Evolutionary conservation across 2,113 vertebrate genomes (phyloP).

Genomic region (Tachysurus vachellii): DNA sequence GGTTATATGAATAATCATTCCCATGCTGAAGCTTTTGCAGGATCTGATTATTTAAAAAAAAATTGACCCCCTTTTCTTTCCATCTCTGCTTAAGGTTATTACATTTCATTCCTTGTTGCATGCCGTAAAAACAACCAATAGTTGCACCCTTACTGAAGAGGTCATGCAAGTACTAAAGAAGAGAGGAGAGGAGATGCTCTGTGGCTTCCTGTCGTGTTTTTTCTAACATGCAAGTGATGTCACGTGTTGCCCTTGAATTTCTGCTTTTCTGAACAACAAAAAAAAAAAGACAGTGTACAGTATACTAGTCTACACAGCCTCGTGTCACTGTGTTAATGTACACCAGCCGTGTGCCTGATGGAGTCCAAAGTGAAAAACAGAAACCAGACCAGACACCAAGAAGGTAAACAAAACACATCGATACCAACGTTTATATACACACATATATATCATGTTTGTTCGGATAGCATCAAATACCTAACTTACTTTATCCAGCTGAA

Average conservation of each 20-base stretch:
- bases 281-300: not conserved
- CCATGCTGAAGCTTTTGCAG: too few relatives aligned
- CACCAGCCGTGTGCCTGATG: not conserved
- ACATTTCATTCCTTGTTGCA: not conserved
- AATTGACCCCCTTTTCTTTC: not conserved
- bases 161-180: not conserved
- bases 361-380: not conserved
- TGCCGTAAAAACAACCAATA: not conserved
- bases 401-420: constrained; percentile 15
- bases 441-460: not conserved
- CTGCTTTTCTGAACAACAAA: not conserved
- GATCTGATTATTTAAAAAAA: too few relatives aligned
- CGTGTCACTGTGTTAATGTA: too few relatives aligned
- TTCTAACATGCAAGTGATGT: not conserved
- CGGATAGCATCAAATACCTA: not conserved
- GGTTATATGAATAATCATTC: too few relatives aligned
- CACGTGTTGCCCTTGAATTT: not conserved
- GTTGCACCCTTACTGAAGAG: not conserved
- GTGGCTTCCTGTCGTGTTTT: not conserved
- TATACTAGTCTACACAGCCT: not conserved
- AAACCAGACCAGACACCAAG: not conserved
- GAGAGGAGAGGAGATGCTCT: not conserved
- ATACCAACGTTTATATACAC: not conserved
- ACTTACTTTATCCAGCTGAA: not conserved
- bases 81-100: not conserved